A percentile compares a stretch with the other conserved stretches of the same genome.
Conservation (phyloP, 1,140 invertebrate species). For the Euglossa dilemma region DNA sequence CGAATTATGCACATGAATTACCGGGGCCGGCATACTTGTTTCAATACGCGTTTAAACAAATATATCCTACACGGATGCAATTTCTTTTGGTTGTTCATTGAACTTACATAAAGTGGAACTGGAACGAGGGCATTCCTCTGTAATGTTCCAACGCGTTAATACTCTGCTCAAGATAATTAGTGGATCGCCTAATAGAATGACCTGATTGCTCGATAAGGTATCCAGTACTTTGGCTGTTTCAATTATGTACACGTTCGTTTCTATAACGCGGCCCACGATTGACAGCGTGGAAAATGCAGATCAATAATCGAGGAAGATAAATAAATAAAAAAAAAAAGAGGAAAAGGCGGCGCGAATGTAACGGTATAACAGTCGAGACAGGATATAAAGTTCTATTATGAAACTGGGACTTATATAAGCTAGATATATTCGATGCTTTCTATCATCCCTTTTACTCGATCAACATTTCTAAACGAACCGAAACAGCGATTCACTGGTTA, state of each 20-base stretch:
- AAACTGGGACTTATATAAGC: not conserved
- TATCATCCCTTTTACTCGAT: not conserved
- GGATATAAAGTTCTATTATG: not conserved
- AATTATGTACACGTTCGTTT: not conserved
- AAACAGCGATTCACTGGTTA: not conserved
- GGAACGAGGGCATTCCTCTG: not conserved
- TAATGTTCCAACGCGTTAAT: not conserved
- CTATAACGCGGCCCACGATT: not conserved
- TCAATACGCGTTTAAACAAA: not conserved
- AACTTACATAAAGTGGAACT: not conserved
- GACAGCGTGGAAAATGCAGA: not conserved
- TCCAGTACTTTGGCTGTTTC: not conserved
- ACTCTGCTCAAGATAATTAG: slow-evolving; percentile 9
- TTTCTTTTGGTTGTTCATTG: not conserved
- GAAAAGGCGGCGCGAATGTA: not conserved
- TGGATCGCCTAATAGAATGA: slow-evolving; percentile 19
- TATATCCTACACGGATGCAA: not conserved
- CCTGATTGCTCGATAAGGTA: slow-evolving; percentile 19
- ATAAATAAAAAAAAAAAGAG: no score
- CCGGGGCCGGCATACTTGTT: no score
- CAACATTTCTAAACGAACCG: no score
- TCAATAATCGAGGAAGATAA: not conserved
- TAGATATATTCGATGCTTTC: not conserved
- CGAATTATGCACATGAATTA: not conserved
- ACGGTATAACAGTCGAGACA: not conserved